phyloP scores from a whole-genome alignment of 2,888 invertebrate species.

The Hololepta plana region DNA sequence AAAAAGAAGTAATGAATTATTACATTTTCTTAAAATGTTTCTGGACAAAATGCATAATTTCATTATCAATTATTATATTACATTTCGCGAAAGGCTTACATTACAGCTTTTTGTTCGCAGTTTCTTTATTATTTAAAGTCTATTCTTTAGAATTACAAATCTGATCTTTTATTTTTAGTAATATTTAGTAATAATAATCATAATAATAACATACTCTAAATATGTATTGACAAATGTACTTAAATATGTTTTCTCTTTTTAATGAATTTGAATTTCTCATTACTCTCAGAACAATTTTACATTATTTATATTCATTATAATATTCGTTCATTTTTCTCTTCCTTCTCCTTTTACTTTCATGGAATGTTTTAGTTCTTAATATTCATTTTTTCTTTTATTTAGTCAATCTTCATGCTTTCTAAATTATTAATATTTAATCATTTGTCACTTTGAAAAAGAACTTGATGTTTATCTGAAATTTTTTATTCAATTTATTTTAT shows the following conservation, averaged over 20 bases:
- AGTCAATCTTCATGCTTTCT: slow-evolving; percentile 3
- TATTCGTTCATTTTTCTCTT: slow-evolving; percentile 1
- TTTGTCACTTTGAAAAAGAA: slow-evolving; percentile 3
- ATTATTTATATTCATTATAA: slow-evolving; percentile 8
- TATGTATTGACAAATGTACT: slow-evolving; percentile 25
- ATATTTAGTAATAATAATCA: too few relatives aligned
- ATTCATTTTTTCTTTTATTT: slow-evolving; percentile 5
- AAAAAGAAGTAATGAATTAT: slow-evolving; percentile 13
- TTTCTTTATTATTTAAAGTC: slow-evolving; percentile 13
- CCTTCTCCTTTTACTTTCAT: background rate
- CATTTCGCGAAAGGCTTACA: too few relatives aligned
- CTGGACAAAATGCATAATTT: slow-evolving; percentile 7
- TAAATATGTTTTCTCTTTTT: slow-evolving; percentile 14
- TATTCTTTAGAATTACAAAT: slow-evolving; percentile 26
- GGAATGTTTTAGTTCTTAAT: slow-evolving; percentile 8
- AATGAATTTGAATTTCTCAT: slow-evolving; percentile 7
- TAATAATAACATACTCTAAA: slow-evolving; percentile 16
- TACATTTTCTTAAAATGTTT: slow-evolving; percentile 9
- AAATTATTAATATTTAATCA: slow-evolving; percentile 9
- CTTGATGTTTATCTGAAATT: slow-evolving; percentile 2
- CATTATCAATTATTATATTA: slow-evolving; percentile 5
- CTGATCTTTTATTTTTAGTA: slow-evolving; percentile 14
- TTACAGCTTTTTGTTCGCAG: too few relatives aligned
- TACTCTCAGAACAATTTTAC: slow-evolving; percentile 6
- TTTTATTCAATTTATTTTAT: background rate